phyloP scores from a whole-genome alignment of 2,113 vertebrate genomes.

The Leptocoma aspasia region DNA sequence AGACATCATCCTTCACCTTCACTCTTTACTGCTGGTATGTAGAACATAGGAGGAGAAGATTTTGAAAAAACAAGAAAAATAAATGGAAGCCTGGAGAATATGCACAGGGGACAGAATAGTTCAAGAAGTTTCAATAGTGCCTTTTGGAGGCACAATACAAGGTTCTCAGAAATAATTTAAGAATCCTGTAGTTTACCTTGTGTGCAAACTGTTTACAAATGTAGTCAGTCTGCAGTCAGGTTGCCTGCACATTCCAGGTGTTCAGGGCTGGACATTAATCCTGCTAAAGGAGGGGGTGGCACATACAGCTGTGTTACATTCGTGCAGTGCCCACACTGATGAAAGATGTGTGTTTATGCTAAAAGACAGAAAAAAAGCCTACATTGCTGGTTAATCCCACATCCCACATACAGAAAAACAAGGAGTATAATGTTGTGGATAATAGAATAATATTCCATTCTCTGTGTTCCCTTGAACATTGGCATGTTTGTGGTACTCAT shows the following conservation, averaged over 20 bases:
- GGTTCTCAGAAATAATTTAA: neutral
- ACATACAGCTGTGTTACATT: rapidly evolving
- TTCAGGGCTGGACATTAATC: neutral
- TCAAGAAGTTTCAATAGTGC: neutral
- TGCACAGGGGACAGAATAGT: neutral
- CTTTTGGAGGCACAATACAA: neutral
- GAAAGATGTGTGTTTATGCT: neutral
- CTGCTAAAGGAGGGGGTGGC: neutral
- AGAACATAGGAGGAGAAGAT: neutral
- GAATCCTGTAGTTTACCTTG: neutral
- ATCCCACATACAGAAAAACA: neutral
- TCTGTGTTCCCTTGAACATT: neutral
- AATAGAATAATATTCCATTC: neutral
- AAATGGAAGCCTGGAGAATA: neutral
- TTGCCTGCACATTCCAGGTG: neutral
- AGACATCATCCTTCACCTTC: neutral
- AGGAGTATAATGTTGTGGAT: neutral
- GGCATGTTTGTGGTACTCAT: neutral
- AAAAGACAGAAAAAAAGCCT: neutral
- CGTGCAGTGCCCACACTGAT: neutral
- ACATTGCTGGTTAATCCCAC: neutral
- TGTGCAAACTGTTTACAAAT: neutral
- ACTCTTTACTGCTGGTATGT: neutral
- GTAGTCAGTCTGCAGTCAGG: neutral
- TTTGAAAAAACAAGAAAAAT: neutral